Evolutionary conservation across 1,140 invertebrate species (phyloP).

Genomic region (Drosophila kurseongensis): DNA sequence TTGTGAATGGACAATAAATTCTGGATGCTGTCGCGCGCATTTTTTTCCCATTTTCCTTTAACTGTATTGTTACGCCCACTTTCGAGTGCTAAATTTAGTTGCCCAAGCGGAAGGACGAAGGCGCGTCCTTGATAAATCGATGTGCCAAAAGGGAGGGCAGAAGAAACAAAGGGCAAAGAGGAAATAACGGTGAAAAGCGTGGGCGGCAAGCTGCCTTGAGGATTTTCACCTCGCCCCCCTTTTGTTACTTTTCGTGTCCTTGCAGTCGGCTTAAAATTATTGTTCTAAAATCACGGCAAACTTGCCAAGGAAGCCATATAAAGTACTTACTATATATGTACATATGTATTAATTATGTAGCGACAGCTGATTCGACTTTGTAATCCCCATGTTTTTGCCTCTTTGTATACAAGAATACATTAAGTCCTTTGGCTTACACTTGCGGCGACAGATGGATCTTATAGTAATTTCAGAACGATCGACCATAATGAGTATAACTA

Average conservation of each 20-base stretch:
- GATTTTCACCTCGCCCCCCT: slow-evolving; percentile 1
- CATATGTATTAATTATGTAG: slow-evolving; percentile 6
- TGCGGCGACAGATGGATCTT: too few species aligned
- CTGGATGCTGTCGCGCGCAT: slow-evolving; percentile 22
- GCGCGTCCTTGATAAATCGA: slow-evolving; percentile 76
- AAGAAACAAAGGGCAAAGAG: slow-evolving; percentile 9
- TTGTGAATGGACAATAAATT: slow-evolving; percentile 3
- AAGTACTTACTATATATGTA: neutral
- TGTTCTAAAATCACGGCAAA: neutral
- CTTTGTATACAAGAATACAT: too few species aligned
- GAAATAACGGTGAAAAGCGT: slow-evolving; percentile 33
- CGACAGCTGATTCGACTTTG: neutral
- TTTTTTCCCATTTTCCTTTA: neutral
- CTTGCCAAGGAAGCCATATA: neutral
- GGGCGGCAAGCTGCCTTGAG: slow-evolving; percentile 19
- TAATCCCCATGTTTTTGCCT: neutral
- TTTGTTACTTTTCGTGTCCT: slow-evolving; percentile 13
- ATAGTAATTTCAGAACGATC: too few species aligned
- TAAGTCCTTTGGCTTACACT: neutral
- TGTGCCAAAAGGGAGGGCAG: slow-evolving; percentile 57
- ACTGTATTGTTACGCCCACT: slow-evolving; percentile 1
- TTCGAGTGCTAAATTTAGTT: slow-evolving; percentile 51
- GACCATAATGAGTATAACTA: too few species aligned
- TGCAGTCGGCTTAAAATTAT: slow-evolving; percentile 14
- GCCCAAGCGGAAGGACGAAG: slow-evolving; percentile 33